Base-by-base conservation (phyloP, 2,888 invertebrate species). In the Dryobotodes eremita region DNA sequence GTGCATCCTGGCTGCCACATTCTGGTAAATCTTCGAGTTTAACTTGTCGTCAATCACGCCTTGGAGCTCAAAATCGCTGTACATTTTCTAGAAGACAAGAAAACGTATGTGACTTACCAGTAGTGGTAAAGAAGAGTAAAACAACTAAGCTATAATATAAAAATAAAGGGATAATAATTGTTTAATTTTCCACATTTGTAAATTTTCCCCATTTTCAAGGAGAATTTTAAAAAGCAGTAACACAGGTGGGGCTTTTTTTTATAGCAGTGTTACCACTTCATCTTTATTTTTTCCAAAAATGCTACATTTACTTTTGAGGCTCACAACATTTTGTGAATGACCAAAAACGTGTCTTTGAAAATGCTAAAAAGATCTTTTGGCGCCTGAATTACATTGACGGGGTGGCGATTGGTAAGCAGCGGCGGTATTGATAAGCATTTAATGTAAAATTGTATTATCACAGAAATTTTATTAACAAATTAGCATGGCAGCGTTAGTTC, bases 41-140 rank as follows among this genome's bases (percentile, higher is more conserved):
- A 99, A 97, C 95, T 99, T 99, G 94, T 99, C 99, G 93, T 99
- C 99, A 95, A 99, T 99, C 66, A 99, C 99, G 87, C 99, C 99
- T 97, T 99, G 99, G 82, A 99, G 98, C 97, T 99, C 99, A 96
- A 99, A 99, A 97, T 99, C 99, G 70, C 99, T 99, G 97, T 99
- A 99, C 95, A 99, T 98, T 98, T 99, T 99, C 99, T 99, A 96
- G 62, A 95, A 96, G 69, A 6, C 95, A 66, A 26, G 4, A 64
- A 77, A n/a, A 6, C 1, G 0, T 4, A 36, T 20, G 36, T 57
- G 23, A 61, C 2, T 61, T 2, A 42, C 15, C 53, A n/a, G 11
- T 55, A 31, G 17, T 31, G 8, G 20, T 20, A 31, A n/a, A 46
- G 46, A 10, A 46, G 46, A 46, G 42, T 5, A 42, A 42, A 42